Conservation (phyloP, 1,140 invertebrate genomes). For the Zaprionus ghesquierei region DNA sequence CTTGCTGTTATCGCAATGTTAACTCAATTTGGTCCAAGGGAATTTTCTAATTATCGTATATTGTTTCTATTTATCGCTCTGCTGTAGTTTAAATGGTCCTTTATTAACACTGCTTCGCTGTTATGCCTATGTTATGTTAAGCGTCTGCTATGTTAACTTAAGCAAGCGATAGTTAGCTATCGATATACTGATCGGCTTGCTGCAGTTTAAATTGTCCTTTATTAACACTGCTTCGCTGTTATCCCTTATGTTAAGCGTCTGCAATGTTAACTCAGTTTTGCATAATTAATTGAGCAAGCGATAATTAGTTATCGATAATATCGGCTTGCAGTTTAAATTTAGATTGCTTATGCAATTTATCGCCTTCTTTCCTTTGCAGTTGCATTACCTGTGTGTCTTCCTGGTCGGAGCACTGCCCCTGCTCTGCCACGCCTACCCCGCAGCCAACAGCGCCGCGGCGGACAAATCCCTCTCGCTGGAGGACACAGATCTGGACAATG, state of each 20-base stretch:
- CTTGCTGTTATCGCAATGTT: too few relatives aligned
- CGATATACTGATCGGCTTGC: too few relatives aligned
- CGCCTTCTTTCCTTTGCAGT: conserved; percentile 12
- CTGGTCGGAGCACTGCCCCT: conserved; percentile 58
- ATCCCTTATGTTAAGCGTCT: too few relatives aligned
- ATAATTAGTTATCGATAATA: not conserved
- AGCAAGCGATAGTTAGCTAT: too few relatives aligned
- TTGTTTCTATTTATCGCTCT: too few relatives aligned
- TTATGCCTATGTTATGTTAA: not conserved
- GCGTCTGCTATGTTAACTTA: not conserved
- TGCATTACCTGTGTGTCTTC: conserved; percentile 47
- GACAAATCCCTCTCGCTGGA: conserved; percentile 76
- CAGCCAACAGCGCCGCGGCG: conserved; percentile 28
- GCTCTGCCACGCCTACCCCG: conserved; percentile 59
- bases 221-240: too few relatives aligned
- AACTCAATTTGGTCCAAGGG: too few relatives aligned
- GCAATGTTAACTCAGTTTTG: too few relatives aligned
- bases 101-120: not conserved
- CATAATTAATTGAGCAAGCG: too few relatives aligned
- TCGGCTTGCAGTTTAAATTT: not conserved
- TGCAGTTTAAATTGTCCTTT: too few relatives aligned
- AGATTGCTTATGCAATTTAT: not conserved
- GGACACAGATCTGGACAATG: conserved; percentile 72
- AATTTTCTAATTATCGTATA: too few relatives aligned
- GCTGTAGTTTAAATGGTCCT: too few relatives aligned